A percentile compares a stretch with the other conserved stretches of the same genome.
Conservation (phyloP, 1,140 invertebrate genomes). For the Ceratina japonica region DNA sequence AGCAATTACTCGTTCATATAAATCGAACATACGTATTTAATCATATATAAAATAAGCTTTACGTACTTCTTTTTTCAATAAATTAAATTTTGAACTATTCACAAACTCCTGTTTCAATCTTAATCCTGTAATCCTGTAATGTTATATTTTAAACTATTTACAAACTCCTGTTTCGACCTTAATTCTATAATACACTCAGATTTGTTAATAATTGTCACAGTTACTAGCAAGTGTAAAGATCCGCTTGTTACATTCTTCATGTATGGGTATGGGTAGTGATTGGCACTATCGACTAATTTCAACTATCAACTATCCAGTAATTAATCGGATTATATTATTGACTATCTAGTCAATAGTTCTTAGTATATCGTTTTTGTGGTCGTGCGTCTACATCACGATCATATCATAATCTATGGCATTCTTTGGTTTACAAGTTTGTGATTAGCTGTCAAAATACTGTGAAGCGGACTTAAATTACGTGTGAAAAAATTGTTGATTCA, state of each 20-base stretch:
- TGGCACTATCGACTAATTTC: too few relatives aligned
- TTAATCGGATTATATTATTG: too few relatives aligned
- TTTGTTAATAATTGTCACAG: conserved; percentile 60
- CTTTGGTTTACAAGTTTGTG: too few relatives aligned
- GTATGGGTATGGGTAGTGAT: too few relatives aligned
- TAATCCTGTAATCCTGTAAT: conserved; percentile 5
- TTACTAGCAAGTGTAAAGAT: conserved; percentile 29
- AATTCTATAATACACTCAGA: conserved; percentile 45
- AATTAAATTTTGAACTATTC: conserved; percentile 10
- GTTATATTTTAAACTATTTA: conserved; percentile 17
- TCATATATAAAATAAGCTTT: conserved; percentile 19
- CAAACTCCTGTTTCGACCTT: background rate
- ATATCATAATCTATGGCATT: too few relatives aligned
- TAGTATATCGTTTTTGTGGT: too few relatives aligned
- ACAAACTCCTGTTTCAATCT: background rate
- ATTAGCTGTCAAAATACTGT: too few relatives aligned
- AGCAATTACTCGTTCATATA: conserved; percentile 1
- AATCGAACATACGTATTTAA: background rate
- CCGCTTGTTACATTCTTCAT: conserved; percentile 1
- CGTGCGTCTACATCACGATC: too few relatives aligned
- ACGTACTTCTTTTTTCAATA: background rate
- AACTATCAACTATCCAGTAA: too few relatives aligned
- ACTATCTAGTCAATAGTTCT: too few relatives aligned
- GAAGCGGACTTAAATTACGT: too few relatives aligned
- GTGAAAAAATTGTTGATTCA: too few relatives aligned